Evolutionary conservation across 2,797 vertebrate genomes (phyloP), one percentile per base, ranked within the genome.

Genomic region (Anabas testudineus): DNA sequence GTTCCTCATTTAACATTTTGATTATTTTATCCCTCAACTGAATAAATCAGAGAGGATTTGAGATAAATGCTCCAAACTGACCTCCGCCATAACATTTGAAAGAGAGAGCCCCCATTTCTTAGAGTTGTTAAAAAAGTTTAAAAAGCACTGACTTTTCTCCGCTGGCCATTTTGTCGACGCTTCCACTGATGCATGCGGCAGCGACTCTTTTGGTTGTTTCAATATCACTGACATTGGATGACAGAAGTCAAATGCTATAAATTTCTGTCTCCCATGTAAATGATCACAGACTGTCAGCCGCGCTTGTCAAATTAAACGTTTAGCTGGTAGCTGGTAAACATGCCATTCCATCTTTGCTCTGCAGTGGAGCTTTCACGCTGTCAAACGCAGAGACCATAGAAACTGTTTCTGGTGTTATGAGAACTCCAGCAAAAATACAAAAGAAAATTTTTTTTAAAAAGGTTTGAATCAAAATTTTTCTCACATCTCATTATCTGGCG

Each of bases 241-340:
- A 77, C 75, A 85, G 73, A 80, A 81, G 68, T 84, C 73, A 77
- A 80, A 82, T 61, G 76, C 73, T 49, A 72, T 80, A 81, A 62
- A 82, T 87, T 87, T 80, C 71, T 57, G 72, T 78, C 78, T 78
- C 68, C 72, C 66, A 60, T 79, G 71, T 88, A 84, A 85, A 76
- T 86, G 71, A 86, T 90, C 79, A 68, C 74, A 68, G 67, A 55
- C 66, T 83, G 84, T 87, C 86, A 83, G 81, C 64, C 45, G 34
- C 55, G 28, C 74, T 84, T 88, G 84, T 86, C 80, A 83, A 86
- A 83, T 87, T 77, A 84, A 90, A 85, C 21, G 30, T 86, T 77
- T 73, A 78, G 82, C 66, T n/a, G n/a, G 65, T 73, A 77, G 76
- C 72, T 80, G 79, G 85, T 84, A 84, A 90, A 87, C 87, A 87